Base-by-base conservation (phyloP, 2,888 invertebrate genomes). In the Zelleria hepariella region DNA sequence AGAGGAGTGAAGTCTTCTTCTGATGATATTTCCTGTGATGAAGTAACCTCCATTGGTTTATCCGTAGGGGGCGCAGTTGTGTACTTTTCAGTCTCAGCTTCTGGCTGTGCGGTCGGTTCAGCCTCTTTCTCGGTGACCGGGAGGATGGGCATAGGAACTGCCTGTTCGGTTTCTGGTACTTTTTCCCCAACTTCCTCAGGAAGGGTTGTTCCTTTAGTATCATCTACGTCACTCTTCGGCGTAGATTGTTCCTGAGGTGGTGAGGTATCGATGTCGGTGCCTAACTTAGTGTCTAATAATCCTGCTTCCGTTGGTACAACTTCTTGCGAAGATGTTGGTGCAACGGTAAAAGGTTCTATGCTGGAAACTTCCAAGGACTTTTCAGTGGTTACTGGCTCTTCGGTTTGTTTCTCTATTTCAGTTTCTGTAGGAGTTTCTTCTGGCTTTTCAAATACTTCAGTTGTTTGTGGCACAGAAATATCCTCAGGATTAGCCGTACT, bases 381-480 rank as follows among this genome's bases (percentile, higher is more conserved):
- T 18, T 55, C 55, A 42, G 55, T 55, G 15, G 8, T 18, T n/a
- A 24, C 25, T 2, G 54, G 8, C 7, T 42, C 57, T 1, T 56
- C 23, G 21, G 21, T 21, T 21, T 5, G 25, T 32, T 32, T 10
- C 7, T n/a, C 6, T 15, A 10, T 20, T 25, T 6, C 7, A 21
- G 7, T 47, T 58, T 25, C 51, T 24, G 7, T 23, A 21, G 74
- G 74, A 59, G 71, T 73, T 54, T 76, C 75, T 66, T 75, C 72
- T 21, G 75, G 73, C 65, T 73, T 74, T n/a, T 67, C 62, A 57
- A 68, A 63, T 66, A 74, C 77, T 47, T 80, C 79, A 60, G 66
- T 25, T 18, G 59, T 62, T 15, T 65, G 20, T 32, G 61, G 53
- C 23, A 60, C 58, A 53, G 63, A 62, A n/a, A 60, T 63, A 60